Evolutionary conservation across 2,888 invertebrate genomes (phyloP), one percentile per base, ranked within the genome.

Genomic region (Linyphia triangularis): DNA sequence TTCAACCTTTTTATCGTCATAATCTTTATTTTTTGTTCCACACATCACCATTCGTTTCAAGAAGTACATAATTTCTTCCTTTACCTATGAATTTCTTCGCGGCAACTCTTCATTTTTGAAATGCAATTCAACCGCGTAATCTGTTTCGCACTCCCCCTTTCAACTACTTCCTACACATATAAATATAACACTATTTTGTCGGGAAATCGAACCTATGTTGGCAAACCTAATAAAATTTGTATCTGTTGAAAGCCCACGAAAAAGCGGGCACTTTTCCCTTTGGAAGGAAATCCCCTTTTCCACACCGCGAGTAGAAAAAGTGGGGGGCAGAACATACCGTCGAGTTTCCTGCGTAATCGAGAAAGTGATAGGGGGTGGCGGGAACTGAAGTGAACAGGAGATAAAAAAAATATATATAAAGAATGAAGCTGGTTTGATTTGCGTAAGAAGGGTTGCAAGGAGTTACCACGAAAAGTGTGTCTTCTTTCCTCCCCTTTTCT

Each of bases 341-440:
- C 33, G 75, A 75, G 61, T 61, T 75, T 37, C 26, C 33, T 33
- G 61, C 77, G 77, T 61, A 61, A 77, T 63, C 63, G 77, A 77
- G 79, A 79, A 77, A 77, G 65, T 65, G 79, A 73, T 73, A 73
- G 59, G 75, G 33, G 61, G 59, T 19, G 33, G 28, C 24, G 6
- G 3, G 4, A 59, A 61, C 24, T 1, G 43, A 40, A 70, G 28
- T 13, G n/a, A n/a, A n/a, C n/a, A 5, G 51, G n/a, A 51, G n/a
- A 51, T 26, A 70, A 70, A 70, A 70, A 70, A 43, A 26, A 70
- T 43, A 70, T 51, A 13, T 51, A 43, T 16, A 70, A 22, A 40
- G 40, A 59, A 77, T 33, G 61, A 67, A 82, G 40, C 67, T 51
- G 43, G 65, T 79, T 79, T 79, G 86, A 88, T 88, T 88, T 88